Conservation (phyloP, 1,140 invertebrate genomes). For the Condylostylus longicornis region DNA sequence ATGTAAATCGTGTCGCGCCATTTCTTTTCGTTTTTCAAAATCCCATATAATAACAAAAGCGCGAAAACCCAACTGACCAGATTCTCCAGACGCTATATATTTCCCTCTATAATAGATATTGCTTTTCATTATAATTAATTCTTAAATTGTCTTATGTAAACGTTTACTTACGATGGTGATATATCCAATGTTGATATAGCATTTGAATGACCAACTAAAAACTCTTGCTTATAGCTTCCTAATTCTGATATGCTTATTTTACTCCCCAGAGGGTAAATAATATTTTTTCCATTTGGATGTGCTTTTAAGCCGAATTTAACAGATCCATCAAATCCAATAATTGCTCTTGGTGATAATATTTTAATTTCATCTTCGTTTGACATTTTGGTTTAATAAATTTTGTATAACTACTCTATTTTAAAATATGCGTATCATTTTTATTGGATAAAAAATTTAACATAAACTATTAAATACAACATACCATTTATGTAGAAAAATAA, state of each 20-base stretch:
- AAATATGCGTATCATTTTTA: too few species aligned
- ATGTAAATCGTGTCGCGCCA: constrained; percentile 61
- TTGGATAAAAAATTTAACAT: too few species aligned
- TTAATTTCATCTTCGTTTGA: constrained; percentile 32
- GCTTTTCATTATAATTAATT: not conserved
- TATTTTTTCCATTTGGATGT: constrained; percentile 59
- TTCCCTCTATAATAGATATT: constrained; percentile 49
- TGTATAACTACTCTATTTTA: too few species aligned
- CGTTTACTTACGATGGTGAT: constrained; percentile 38
- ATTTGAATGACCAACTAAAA: constrained; percentile 71
- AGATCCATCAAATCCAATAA: constrained; percentile 59
- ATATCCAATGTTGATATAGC: constrained; percentile 65
- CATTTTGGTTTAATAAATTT: too few species aligned
- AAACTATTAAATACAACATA: too few species aligned
- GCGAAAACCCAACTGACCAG: constrained; percentile 82
- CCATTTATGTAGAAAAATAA: not conserved
- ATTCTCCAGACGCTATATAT: constrained; percentile 73
- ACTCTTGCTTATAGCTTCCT: constrained; percentile 51
- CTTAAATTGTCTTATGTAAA: not conserved
- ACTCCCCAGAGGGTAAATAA: constrained; percentile 71
- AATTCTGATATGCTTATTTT: constrained; percentile 69
- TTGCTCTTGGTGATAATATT: constrained; percentile 43
- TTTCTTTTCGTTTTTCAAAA: constrained; percentile 44
- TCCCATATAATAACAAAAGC: constrained; percentile 78
- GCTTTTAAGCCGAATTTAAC: constrained; percentile 53